Base-by-base conservation (phyloP, 2,797 vertebrate species). In the Iguana delicatissima region DNA sequence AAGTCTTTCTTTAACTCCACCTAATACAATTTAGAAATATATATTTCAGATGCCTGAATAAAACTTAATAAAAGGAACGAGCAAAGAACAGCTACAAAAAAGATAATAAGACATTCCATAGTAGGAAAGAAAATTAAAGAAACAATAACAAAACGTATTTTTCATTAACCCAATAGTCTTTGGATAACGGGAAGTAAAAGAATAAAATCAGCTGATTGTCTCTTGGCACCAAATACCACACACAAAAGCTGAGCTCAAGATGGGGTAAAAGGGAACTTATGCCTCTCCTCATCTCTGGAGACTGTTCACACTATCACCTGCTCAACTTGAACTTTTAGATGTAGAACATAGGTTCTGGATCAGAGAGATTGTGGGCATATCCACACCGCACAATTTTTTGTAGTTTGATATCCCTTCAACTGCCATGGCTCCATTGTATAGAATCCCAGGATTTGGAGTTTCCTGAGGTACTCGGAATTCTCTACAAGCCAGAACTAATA, bases 341-440 rank as follows among this genome's bases (percentile, higher is more conserved):
- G 18, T 16, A 62, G 35, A 82, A 62, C 7, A 22, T 85, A 29
- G 20, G 82, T 93, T 59, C 57, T 59, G 20, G 57, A 59, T 62
- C 59, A 20, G 59, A 93, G 76, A 80, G 93, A 89, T 22, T 64
- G 22, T 64, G 62, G 62, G 67, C 13, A 4, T 29, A 69, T 69
- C 29, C 67, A 69, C 67, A 69, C 67, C 13, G 67, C 67, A 69
- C 29, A 32, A 3, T 42, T 69, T 69, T 69, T 69, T 32, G 67
- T 69, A 69, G 67, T 69, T 32, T 32, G 26, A 32, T 69, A 32
- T 4, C 10, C 9, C 12, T 12, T 69, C 32, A 32, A 69, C 67
- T 69, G 32, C 67, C 9, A 12, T 69, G 9, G 10, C 32, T 69
- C 29, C 29, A 69, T 69, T 69, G 32, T 69, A 69, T 29, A 69